Percentiles rank a stretch among this genome's conserved stretches.
phyloP scores from a whole-genome alignment of 2,797 vertebrate species.

The Spatula versicolor region DNA sequence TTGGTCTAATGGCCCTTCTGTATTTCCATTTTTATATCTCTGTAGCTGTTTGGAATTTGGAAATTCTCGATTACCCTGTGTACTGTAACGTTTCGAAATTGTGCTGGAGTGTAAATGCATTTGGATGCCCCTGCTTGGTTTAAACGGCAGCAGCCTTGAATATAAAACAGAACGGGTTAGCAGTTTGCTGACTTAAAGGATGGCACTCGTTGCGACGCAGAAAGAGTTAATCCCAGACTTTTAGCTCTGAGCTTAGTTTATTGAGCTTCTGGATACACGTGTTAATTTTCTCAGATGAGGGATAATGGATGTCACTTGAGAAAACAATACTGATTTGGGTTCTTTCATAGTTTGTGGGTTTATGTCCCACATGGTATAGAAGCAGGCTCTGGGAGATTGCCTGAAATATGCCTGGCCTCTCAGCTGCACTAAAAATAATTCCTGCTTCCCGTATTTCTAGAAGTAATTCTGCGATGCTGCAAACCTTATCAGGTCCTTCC shows the following conservation, averaged over 20 bases:
- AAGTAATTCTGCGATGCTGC: constrained; percentile 40
- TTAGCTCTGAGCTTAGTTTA: constrained; percentile 63
- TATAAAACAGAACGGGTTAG: constrained; percentile 14
- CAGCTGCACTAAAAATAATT: constrained; percentile 72
- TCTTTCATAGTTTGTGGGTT: constrained; percentile 70
- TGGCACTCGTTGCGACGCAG: background rate
- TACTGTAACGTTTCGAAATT: background rate
- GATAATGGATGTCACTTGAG: constrained; percentile 71
- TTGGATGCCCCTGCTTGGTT: constrained; percentile 24
- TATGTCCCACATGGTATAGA: constrained; percentile 65
- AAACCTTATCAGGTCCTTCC: constrained; percentile 33
- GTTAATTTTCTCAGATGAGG: constrained; percentile 72
- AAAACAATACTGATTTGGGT: constrained; percentile 70
- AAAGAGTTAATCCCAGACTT: constrained; percentile 61
- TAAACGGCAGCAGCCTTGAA: constrained; percentile 4
- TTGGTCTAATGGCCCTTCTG: constrained; percentile 24
- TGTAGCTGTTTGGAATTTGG: constrained; percentile 34
- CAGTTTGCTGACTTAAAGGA: constrained; percentile 7
- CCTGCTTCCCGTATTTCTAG: constrained; percentile 50
- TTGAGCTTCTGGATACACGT: constrained; percentile 61
- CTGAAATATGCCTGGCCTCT: constrained; percentile 68
- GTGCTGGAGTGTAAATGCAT: background rate
- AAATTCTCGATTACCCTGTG: constrained; percentile 1
- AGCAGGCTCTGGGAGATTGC: constrained; percentile 60
- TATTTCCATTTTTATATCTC: constrained; percentile 20